Evolutionary conservation across 2,113 vertebrate species (phyloP).

Genomic region (Copsychus sechellarum): DNA sequence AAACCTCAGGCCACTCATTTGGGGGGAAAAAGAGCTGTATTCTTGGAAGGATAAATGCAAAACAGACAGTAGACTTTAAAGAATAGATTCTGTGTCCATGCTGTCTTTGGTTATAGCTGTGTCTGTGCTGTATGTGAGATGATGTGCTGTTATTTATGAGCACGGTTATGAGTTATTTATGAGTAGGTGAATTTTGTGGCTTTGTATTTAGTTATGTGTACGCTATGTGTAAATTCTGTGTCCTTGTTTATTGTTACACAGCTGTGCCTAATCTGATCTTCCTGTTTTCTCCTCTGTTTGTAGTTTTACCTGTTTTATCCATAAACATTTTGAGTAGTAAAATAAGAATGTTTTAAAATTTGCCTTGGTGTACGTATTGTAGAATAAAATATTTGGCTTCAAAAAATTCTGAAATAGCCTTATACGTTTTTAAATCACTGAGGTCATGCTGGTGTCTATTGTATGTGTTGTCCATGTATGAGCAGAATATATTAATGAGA

Average conservation of each 20-base stretch:
- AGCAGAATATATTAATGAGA: neutral
- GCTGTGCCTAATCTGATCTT: neutral
- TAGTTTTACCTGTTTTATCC: neutral
- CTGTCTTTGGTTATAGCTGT: neutral
- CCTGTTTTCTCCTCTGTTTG: neutral
- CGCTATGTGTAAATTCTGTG: neutral
- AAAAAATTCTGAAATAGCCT: neutral
- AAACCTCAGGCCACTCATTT: neutral
- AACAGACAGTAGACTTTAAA: neutral
- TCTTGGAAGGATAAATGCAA: neutral
- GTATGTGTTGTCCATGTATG: neutral
- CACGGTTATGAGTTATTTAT: too few relatives aligned
- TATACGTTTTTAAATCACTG: neutral
- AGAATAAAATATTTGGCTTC: neutral
- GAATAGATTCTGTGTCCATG: neutral
- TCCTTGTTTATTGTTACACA: neutral
- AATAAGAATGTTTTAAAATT: neutral
- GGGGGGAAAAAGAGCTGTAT: neutral
- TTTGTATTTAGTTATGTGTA: neutral
- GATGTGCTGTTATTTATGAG: neutral
- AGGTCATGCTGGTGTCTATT: neutral
- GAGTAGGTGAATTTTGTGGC: neutral
- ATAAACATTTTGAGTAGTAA: neutral
- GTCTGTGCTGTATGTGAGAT: neutral
- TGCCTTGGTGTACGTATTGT: neutral